Conservation (phyloP, 2,113 vertebrate species). For the Petaurus breviceps region DNA sequence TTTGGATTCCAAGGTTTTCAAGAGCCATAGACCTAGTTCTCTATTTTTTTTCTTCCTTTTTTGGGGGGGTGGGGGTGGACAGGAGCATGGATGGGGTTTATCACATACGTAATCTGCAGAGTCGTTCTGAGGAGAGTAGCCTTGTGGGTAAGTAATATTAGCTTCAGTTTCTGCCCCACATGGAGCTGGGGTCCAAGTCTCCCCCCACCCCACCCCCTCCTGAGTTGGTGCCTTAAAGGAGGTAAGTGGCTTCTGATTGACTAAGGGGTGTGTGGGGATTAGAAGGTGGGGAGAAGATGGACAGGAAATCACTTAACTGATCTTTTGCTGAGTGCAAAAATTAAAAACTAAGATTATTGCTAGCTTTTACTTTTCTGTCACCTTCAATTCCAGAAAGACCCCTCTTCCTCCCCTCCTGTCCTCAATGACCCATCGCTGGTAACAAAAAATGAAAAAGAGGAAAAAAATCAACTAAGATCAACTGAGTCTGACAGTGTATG, state of each 20-base stretch:
- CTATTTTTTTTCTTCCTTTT: conserved; percentile 30
- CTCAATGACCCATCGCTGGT: not conserved
- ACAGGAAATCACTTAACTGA: not conserved
- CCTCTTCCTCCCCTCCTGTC: not conserved
- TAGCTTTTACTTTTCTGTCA: not conserved
- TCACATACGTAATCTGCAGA: not conserved
- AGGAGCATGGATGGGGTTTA: conserved; percentile 13
- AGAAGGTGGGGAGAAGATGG: not conserved
- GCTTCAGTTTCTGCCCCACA: conserved; percentile 28
- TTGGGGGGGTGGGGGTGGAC: conserved; percentile 8
- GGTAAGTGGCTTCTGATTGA: not conserved
- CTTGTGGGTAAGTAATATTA: conserved; percentile 5
- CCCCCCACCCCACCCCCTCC: not conserved
- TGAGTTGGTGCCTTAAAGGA: not conserved
- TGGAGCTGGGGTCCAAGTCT: conserved; percentile 26
- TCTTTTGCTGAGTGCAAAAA: not conserved
- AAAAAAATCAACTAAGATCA: no score
- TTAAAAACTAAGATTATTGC: not conserved
- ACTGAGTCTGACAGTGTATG: not conserved
- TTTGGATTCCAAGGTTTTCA: not conserved
- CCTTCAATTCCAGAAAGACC: not conserved
- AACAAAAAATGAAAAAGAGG: not conserved
- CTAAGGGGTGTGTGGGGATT: not conserved
- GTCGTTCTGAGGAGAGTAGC: conserved; percentile 16
- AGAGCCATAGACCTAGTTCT: not conserved